Evolutionary conservation across 2,888 invertebrate genomes (phyloP).

Genomic region (Achlya flavicornis): DNA sequence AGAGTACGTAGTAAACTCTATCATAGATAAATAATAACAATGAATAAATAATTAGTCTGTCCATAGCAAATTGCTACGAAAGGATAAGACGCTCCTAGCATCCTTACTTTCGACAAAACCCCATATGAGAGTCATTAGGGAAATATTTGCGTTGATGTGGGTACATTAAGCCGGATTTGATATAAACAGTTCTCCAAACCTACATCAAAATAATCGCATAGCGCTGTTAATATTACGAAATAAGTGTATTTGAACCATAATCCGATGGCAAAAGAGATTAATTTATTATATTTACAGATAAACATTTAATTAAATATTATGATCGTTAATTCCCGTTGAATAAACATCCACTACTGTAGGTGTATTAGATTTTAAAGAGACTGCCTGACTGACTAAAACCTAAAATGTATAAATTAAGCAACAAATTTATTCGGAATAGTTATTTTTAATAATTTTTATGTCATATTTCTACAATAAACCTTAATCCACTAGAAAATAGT

Average conservation of each 20-base stretch:
- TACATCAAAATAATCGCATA: slow-evolving; percentile 30
- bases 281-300: neutral
- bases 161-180: slow-evolving; percentile 32
- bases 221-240: slow-evolving; percentile 14
- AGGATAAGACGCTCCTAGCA: slow-evolving; percentile 8
- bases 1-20: too few relatives aligned
- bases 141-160: slow-evolving; percentile 31
- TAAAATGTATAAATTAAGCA: too few relatives aligned
- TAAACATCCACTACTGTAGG: too few relatives aligned
- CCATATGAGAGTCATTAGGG: slow-evolving; percentile 16
- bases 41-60: neutral
- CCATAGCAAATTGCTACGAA: slow-evolving; percentile 12
- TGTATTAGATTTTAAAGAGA: too few relatives aligned
- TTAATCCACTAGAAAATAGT: too few relatives aligned
- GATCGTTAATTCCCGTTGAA: too few relatives aligned
- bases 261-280: neutral
- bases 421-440: too few relatives aligned
- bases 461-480: too few relatives aligned
- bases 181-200: slow-evolving; percentile 31
- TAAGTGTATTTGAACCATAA: slow-evolving; percentile 11
- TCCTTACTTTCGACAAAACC: slow-evolving; percentile 5
- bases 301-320: neutral
- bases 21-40: neutral
- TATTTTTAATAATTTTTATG: too few relatives aligned
- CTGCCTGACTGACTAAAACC: too few relatives aligned